These are phyloP conservation scores for Catamblyrhynchus diadema DNA, from an alignment of 2,797 vertebrate genomes.

Conservation along the genomic window DNA sequence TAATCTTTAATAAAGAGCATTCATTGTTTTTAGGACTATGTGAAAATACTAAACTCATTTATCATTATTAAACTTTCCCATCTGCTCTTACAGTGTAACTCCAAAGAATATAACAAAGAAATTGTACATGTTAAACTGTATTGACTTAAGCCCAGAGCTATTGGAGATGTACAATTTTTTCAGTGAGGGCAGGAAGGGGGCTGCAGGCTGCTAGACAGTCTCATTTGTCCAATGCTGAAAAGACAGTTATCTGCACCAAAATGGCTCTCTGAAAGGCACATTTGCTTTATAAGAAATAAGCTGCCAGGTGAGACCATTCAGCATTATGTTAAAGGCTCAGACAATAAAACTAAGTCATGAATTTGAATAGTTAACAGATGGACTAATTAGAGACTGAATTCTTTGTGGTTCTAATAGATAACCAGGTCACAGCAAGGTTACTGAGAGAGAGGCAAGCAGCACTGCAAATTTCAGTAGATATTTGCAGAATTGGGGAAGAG, in stretches of 20 bases:
- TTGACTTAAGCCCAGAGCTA: conserved; percentile 58
- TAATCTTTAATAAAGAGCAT: conserved; percentile 45
- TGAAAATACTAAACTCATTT: conserved; percentile 48
- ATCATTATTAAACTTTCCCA: conserved; percentile 58
- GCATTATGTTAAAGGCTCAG: conserved; percentile 39
- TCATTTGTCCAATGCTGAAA: conserved; percentile 54
- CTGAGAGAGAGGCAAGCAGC: conserved; percentile 16
- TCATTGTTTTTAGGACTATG: conserved; percentile 16
- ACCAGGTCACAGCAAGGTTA: conserved; percentile 66
- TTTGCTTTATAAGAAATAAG: conserved; percentile 55
- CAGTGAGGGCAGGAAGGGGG: conserved; percentile 42
- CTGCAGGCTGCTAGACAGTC: conserved; percentile 42
- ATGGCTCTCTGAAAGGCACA: conserved; percentile 50
- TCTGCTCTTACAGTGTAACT: conserved; percentile 14
- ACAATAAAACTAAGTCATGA: conserved; percentile 57
- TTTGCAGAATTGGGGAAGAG: conserved; percentile 19
- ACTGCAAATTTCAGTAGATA: conserved; percentile 3
- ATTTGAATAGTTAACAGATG: conserved; percentile 69
- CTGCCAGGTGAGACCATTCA: conserved; percentile 61
- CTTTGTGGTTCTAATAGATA: conserved; percentile 61
- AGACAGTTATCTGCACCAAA: conserved; percentile 60
- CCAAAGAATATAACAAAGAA: conserved; percentile 48
- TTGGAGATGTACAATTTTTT: conserved; percentile 52
- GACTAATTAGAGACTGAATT: conserved; percentile 65
- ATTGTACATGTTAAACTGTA: conserved; percentile 55